Evolutionary conservation across 2,888 invertebrate genomes (phyloP).

Genomic region (Zaprionus bogoriensis): DNA sequence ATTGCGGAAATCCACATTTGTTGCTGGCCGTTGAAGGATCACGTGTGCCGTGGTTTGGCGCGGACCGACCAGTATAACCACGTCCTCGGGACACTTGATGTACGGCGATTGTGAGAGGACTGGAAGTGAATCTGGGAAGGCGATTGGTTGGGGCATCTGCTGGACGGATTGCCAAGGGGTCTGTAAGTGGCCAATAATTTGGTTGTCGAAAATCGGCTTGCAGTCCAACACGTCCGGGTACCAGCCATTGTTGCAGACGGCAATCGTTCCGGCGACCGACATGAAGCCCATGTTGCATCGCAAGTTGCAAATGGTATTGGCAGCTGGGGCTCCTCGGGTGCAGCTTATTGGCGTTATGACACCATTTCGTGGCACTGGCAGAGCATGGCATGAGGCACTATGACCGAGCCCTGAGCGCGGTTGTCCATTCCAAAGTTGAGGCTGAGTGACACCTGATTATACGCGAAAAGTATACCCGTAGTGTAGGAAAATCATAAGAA

Average conservation of each 20-base stretch:
- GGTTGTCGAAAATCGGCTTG: constrained; percentile 38
- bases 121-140: not conserved
- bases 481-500: not conserved
- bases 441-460: constrained; percentile 5
- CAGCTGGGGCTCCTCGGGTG: constrained; percentile 82
- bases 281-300: constrained; percentile 84
- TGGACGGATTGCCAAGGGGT: constrained; percentile 17
- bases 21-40: constrained; percentile 84
- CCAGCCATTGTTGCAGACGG: constrained; percentile 82
- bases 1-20: constrained; percentile 87
- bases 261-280: constrained; percentile 73
- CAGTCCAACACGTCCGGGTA: constrained; percentile 79
- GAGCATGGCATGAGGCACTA: constrained; percentile 83
- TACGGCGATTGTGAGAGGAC: constrained; percentile 80
- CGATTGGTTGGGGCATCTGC: not conserved
- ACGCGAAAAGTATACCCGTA: not conserved
- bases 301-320: constrained; percentile 84
- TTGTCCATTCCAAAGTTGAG: constrained; percentile 6
- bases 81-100: constrained; percentile 86
- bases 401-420: constrained; percentile 54
- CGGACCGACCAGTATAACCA: constrained; percentile 85
- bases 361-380: constrained; percentile 84
- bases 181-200: not conserved
- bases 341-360: constrained; percentile 84
- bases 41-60: constrained; percentile 78